These are phyloP conservation scores for Stigmatopora nigra DNA, from an alignment of 2,113 vertebrate species.

Conservation along the genomic window DNA sequence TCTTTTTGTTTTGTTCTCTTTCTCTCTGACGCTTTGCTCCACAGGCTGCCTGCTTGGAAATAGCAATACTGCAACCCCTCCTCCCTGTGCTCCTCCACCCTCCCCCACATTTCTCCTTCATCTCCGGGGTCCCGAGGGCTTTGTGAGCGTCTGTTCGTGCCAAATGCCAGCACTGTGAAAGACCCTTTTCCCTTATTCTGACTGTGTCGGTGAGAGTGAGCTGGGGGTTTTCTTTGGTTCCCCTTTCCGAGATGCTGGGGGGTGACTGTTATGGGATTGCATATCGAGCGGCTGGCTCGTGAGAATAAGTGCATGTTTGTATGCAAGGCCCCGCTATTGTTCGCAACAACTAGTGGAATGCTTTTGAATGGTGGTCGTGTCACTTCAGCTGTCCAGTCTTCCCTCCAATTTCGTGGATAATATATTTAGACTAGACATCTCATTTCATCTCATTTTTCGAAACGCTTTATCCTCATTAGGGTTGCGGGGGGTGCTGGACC, in stretches of 20 bases:
- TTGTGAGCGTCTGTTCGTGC: conserved; percentile 65
- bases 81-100: conserved; percentile 11
- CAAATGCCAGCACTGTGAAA: conserved; percentile 63
- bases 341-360: conserved; percentile 49
- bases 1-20: conserved; percentile 39
- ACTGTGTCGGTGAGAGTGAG: conserved; percentile 32
- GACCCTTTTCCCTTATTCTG: conserved; percentile 16
- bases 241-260: conserved; percentile 21
- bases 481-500: no score
- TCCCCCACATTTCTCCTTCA: conserved; percentile 37
- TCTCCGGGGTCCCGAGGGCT: conserved; percentile 41
- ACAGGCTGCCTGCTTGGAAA: conserved; percentile 52
- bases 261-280: conserved; percentile 40
- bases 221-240: conserved; percentile 33
- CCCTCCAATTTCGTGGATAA: no score
- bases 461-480: no score
- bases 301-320: conserved; percentile 25
- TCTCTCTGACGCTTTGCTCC: conserved; percentile 29
- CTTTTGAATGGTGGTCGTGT: conserved; percentile 44
- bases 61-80: conserved; percentile 35
- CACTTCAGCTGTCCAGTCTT: conserved; percentile 27
- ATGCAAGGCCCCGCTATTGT: conserved; percentile 41
- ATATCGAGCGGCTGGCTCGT: conserved; percentile 31
- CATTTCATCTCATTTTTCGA: no score
- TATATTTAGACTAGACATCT: no score